Conservation (phyloP, 2,888 invertebrate genomes). For the Tethea ocularis region DNA sequence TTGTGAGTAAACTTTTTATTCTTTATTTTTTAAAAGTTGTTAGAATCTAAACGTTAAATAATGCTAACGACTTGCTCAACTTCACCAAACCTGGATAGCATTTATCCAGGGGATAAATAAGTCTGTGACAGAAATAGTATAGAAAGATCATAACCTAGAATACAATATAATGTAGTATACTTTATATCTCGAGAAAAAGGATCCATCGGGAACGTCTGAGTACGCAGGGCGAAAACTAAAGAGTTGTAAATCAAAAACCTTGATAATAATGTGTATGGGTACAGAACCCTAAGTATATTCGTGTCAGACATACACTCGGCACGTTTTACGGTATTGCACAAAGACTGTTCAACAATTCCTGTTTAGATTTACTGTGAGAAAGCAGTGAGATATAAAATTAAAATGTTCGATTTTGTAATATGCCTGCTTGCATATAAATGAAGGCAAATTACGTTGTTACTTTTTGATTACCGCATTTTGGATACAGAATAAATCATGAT, state of each 20-base stretch:
- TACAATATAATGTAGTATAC: too few relatives aligned
- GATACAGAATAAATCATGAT: neutral
- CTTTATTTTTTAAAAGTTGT: too few relatives aligned
- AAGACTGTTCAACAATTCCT: neutral
- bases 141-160: too few relatives aligned
- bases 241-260: neutral
- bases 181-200: too few relatives aligned
- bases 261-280: neutral
- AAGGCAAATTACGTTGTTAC: neutral
- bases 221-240: too few relatives aligned
- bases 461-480: neutral
- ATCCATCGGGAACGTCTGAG: too few relatives aligned
- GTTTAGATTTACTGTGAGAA: slow-evolving; percentile 7
- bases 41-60: too few relatives aligned
- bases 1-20: neutral
- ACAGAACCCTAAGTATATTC: neutral
- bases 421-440: neutral
- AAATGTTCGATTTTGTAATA: slow-evolving; percentile 4
- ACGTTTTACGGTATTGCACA: neutral
- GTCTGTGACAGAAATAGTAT: too few relatives aligned
- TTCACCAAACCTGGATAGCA: too few relatives aligned
- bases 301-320: neutral
- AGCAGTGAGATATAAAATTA: neutral
- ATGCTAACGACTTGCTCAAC: too few relatives aligned
- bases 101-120: too few relatives aligned